Conservation (phyloP, 2,888 invertebrate species). For the Elgonia sp. region DNA sequence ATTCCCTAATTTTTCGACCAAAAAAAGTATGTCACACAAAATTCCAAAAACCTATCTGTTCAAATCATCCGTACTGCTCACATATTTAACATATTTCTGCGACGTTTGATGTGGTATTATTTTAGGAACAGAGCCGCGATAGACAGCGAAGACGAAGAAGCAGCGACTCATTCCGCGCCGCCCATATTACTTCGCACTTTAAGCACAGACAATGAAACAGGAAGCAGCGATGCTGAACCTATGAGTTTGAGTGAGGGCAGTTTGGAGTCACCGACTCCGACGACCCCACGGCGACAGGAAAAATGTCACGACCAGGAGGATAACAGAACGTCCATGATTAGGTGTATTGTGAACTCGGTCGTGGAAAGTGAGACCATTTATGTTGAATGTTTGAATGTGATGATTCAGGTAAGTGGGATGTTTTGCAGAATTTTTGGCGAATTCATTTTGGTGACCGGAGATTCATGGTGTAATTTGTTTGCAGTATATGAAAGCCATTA, state of each 20-base stretch:
- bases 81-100: slow-evolving; percentile 61
- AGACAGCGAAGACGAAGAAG: slow-evolving; percentile 86
- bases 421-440: too few relatives aligned
- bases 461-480: slow-evolving; percentile 12
- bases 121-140: slow-evolving; percentile 85
- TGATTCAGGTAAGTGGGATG: slow-evolving; percentile 91
- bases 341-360: slow-evolving; percentile 95
- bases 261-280: slow-evolving; percentile 86
- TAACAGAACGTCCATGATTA: slow-evolving; percentile 94
- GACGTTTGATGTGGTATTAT: slow-evolving; percentile 64
- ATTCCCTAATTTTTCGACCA: too few relatives aligned
- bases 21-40: too few relatives aligned
- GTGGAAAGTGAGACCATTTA: slow-evolving; percentile 97
- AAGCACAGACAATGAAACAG: slow-evolving; percentile 86
- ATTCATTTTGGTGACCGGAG: too few relatives aligned
- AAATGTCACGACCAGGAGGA: slow-evolving; percentile 90
- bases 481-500: slow-evolving; percentile 96
- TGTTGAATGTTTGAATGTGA: slow-evolving; percentile 95
- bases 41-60: not conserved
- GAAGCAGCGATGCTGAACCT: slow-evolving; percentile 86
- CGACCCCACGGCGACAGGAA: slow-evolving; percentile 85
- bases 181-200: slow-evolving; percentile 85
- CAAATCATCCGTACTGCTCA: slow-evolving; percentile 28
- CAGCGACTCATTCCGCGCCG: slow-evolving; percentile 85
- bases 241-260: slow-evolving; percentile 86